Base-by-base conservation (phyloP, 2,888 invertebrate species). In the Anoplius nigerrimus region DNA sequence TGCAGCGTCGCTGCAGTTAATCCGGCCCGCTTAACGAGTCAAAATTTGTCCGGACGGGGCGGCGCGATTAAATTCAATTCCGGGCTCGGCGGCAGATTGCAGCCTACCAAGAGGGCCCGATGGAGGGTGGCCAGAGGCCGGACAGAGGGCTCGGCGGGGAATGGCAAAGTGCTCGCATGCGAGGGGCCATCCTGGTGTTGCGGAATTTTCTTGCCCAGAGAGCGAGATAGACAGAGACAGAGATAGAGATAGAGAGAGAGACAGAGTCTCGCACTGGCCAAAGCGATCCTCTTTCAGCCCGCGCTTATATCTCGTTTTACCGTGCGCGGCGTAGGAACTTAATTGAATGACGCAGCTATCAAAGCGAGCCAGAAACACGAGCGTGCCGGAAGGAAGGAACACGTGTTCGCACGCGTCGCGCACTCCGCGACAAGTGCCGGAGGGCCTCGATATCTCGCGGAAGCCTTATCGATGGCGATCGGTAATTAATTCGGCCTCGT, bases 401-500 rank as follows among this genome's bases (percentile, higher is more conserved):
- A 11, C 45, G 45, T 45, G 11, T 45, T 45, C 3, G 4, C 11
- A 11, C 45, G 45, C 45, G 45, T 4, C 24, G 6, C 34, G 11
- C 11, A 11, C 11, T 34, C 6, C 8, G n/a, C 34, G 34, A 6
- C 34, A 6, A 34, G 34, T 34, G 34, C 11, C 34, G 11, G 34
- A n/a, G n/a, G n/a, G n/a, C 4, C 6, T 34, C 34, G 34, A 34
- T n/a, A n/a, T 34, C 34, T 11, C 11, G 18, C 18, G 18, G n/a
- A 16, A 48, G 48, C 72, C 74, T 72, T 71, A 72, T 75, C 75
- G 69, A 61, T 42, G 66, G 62, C 64, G 70, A 58, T 73, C 75
- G 75, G 79, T 80, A 78, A 80, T 80, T 80, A 81, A 81, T 74
- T 77, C 72, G 65, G 63, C 60, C 56, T 60, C 69, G 69, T 72